A percentile compares a stretch with the other conserved stretches of the same genome.
These are phyloP conservation scores for Poecilia wingei DNA, from an alignment of 2,797 vertebrate genomes.

Conservation along the genomic window DNA sequence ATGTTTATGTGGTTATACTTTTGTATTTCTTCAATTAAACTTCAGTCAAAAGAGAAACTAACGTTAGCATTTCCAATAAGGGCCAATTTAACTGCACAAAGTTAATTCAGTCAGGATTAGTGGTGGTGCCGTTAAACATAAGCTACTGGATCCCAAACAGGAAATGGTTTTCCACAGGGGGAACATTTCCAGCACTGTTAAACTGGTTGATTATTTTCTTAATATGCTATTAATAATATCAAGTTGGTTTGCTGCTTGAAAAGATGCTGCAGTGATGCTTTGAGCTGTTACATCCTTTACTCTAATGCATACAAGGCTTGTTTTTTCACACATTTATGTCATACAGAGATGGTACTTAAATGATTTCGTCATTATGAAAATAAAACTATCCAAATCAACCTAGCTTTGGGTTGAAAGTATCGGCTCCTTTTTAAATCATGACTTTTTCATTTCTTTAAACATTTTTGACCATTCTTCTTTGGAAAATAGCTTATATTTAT, in stretches of 20 bases:
- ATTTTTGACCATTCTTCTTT: background rate
- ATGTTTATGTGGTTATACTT: background rate
- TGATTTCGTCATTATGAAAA: background rate
- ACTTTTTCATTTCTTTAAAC: background rate
- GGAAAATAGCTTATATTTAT: background rate
- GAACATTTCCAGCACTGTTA: background rate
- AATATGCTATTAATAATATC: background rate
- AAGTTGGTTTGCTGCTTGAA: background rate
- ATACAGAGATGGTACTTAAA: background rate
- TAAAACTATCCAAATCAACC: background rate
- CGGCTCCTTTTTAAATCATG: background rate
- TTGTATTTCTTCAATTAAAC: background rate
- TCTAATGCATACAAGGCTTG: background rate
- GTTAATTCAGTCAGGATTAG: slow-evolving; percentile 39
- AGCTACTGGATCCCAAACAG: background rate
- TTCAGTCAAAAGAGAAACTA: slow-evolving; percentile 24
- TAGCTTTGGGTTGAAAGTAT: background rate
- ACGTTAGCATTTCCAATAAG: slow-evolving; percentile 14
- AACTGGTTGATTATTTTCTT: background rate
- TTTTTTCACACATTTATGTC: too few species aligned
- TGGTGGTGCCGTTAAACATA: slow-evolving; percentile 32
- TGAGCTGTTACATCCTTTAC: background rate
- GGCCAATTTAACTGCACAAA: slow-evolving; percentile 29
- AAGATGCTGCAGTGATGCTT: background rate
- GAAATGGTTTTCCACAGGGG: background rate